Conservation (phyloP, 2,888 invertebrate species). For the Synanthedon myopaeformis region DNA sequence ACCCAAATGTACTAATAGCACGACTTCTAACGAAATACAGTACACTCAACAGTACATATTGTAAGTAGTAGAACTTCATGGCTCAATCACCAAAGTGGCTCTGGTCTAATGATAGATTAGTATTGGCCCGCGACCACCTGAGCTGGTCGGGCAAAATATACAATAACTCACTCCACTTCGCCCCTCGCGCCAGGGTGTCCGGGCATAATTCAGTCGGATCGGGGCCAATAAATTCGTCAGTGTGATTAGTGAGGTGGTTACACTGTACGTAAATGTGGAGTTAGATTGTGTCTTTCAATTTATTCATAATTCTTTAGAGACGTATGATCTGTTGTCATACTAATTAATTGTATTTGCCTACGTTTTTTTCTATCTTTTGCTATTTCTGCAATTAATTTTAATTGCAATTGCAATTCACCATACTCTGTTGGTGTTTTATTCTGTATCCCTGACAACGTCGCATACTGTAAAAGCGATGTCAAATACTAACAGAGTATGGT, state of each 20-base stretch:
- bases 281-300: background rate
- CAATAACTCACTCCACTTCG: conserved; percentile 42
- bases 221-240: conserved; percentile 62
- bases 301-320: background rate
- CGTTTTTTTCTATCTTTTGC: background rate
- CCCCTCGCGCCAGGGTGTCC: conserved; percentile 15
- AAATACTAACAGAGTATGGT: too few relatives aligned
- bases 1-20: too few relatives aligned
- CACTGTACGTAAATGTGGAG: background rate
- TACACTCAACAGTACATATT: too few relatives aligned
- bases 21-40: too few relatives aligned
- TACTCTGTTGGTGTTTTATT: too few relatives aligned
- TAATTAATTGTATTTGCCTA: background rate
- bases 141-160: conserved; percentile 37
- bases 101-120: conserved; percentile 59
- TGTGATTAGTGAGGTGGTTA: conserved; percentile 34
- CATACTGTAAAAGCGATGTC: too few relatives aligned
- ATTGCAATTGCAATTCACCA: too few relatives aligned
- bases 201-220: conserved; percentile 48
- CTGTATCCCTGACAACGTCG: too few relatives aligned
- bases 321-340: too few relatives aligned
- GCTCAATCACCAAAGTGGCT: conserved; percentile 47
- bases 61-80: background rate
- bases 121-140: conserved; percentile 39
- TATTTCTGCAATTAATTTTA: too few relatives aligned